These are phyloP conservation scores for Zelostemma sp. DNA, from an alignment of 1,140 invertebrate genomes.

Conservation along the genomic window DNA sequence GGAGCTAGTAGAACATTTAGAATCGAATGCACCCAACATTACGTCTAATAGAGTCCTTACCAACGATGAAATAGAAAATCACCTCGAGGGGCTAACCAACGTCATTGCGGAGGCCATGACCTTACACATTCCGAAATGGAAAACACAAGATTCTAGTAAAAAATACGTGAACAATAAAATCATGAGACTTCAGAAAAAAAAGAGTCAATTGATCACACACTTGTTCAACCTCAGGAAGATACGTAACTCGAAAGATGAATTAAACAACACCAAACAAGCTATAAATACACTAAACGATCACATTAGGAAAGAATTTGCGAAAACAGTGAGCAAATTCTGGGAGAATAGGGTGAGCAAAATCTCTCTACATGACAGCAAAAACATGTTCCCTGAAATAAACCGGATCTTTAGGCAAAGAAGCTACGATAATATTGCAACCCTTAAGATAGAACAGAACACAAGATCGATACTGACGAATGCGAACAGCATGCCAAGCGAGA, in stretches of 20 bases:
- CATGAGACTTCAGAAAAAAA: conserved; percentile 10
- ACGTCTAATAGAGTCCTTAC: conserved; percentile 26
- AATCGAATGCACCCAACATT: neutral
- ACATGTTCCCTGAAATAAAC: conserved; percentile 35
- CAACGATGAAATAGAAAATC: conserved; percentile 23
- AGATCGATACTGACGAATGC: neutral
- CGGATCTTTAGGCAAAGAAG: conserved; percentile 19
- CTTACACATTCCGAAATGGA: conserved; percentile 11
- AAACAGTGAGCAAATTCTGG: conserved; percentile 24
- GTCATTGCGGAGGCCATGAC: conserved; percentile 14
- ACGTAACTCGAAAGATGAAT: neutral
- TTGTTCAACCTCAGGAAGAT: neutral
- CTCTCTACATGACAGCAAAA: conserved; percentile 9
- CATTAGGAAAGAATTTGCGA: conserved; percentile 7
- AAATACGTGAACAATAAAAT: conserved; percentile 9
- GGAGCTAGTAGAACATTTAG: conserved; percentile 15
- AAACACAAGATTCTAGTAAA: neutral
- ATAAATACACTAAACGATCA: neutral
- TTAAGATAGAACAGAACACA: conserved; percentile 6
- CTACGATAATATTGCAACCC: neutral
- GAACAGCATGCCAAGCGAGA: neutral
- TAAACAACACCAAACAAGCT: neutral
- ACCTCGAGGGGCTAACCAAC: conserved; percentile 2
- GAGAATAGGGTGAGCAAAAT: conserved; percentile 19
- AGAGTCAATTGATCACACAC: conserved; percentile 20